Conservation (phyloP, 1,140 invertebrate genomes). For the Lasioglossum albipes region DNA sequence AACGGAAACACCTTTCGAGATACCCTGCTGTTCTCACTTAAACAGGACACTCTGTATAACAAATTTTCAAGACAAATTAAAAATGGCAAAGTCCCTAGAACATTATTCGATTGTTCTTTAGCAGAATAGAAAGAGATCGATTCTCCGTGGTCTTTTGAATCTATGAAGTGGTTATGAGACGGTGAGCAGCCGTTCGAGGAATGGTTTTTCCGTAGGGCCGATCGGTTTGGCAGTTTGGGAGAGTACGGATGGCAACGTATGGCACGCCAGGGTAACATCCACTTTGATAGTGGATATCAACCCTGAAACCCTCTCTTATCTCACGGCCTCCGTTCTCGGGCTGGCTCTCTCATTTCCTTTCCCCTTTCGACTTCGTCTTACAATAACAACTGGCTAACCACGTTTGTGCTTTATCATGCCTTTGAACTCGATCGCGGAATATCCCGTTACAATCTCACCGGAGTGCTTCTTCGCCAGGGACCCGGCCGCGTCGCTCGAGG, state of each 20-base stretch:
- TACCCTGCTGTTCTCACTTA: too few species aligned
- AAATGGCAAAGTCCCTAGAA: neutral
- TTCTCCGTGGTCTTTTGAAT: constrained; percentile 22
- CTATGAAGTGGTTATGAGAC: constrained; percentile 62
- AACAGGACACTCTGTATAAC: too few species aligned
- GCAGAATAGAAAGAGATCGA: neutral
- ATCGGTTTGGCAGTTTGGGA: constrained; percentile 55
- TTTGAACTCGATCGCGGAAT: constrained; percentile 12
- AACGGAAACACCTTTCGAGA: too few species aligned
- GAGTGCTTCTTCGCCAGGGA: neutral
- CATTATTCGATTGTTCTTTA: neutral
- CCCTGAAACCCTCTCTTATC: constrained; percentile 27
- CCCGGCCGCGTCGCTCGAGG: neutral
- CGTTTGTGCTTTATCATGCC: constrained; percentile 30
- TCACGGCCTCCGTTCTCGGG: neutral
- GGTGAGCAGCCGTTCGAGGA: constrained; percentile 52
- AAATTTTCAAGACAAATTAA: too few species aligned
- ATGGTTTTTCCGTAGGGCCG: constrained; percentile 37
- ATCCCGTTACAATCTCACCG: constrained; percentile 12
- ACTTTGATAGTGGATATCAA: constrained; percentile 68
- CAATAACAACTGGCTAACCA: constrained; percentile 48
- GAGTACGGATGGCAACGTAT: constrained; percentile 65
- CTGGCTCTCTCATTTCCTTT: neutral
- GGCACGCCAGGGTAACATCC: constrained; percentile 65
- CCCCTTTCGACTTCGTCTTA: constrained; percentile 26